Evolutionary conservation across 2,888 invertebrate species (phyloP).

Genomic region (Carcina quercana): DNA sequence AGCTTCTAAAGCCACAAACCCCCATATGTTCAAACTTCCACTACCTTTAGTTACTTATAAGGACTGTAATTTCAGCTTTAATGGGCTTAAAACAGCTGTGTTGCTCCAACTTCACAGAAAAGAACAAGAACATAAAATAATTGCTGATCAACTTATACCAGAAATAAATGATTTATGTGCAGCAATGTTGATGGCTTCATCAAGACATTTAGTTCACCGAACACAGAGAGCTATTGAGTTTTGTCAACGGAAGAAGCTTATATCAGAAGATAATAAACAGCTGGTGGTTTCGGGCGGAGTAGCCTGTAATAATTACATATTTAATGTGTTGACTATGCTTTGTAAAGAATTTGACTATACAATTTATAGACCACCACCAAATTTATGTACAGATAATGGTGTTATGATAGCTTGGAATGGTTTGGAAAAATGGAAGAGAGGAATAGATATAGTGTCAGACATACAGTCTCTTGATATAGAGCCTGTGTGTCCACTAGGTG

Average conservation of each 20-base stretch:
- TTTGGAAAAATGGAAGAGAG: constrained; percentile 81
- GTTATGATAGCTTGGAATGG: constrained; percentile 99
- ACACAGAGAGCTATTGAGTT: constrained; percentile 91
- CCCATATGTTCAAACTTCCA: constrained; percentile 79
- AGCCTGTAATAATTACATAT: constrained; percentile 93
- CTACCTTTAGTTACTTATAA: constrained; percentile 76
- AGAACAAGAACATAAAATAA: constrained; percentile 74
- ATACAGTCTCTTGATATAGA: constrained; percentile 78
- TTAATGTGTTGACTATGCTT: constrained; percentile 78
- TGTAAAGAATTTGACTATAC: constrained; percentile 79
- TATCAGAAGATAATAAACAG: constrained; percentile 76
- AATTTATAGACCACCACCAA: constrained; percentile 84
- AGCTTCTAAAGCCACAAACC: constrained; percentile 80
- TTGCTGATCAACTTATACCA: constrained; percentile 83
- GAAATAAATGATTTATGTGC: constrained; percentile 90
- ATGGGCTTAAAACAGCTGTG: constrained; percentile 84
- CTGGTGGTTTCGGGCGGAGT: constrained; percentile 96
- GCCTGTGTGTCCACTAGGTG: constrained; percentile 78
- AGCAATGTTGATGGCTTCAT: constrained; percentile 81
- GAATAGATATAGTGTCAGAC: constrained; percentile 69
- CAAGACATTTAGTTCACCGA: constrained; percentile 87
- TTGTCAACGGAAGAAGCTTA: constrained; percentile 75
- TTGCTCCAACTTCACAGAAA: constrained; percentile 67
- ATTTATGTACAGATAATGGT: constrained; percentile 97
- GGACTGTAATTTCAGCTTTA: constrained; percentile 94